phyloP scores from a whole-genome alignment of 2,797 vertebrate species.

The Silurus aristotelis region DNA sequence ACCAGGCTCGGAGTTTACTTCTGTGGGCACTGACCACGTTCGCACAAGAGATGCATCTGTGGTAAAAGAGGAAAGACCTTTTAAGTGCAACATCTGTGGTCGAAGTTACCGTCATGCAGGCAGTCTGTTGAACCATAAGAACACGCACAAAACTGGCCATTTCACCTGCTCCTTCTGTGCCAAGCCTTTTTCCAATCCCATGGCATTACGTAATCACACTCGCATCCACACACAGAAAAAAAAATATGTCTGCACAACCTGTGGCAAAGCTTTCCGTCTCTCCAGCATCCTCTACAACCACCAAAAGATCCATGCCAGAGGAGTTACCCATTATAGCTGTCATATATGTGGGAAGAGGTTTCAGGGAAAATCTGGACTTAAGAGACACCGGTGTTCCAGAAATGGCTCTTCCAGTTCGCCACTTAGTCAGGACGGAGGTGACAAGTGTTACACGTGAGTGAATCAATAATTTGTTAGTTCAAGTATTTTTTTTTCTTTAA shows the following conservation, averaged over 20 bases:
- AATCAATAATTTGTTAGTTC: neutral
- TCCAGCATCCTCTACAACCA: conserved; percentile 82
- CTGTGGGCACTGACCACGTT: neutral
- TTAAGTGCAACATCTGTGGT: conserved; percentile 79
- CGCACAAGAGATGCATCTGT: neutral
- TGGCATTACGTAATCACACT: conserved; percentile 80
- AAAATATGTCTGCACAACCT: conserved; percentile 77
- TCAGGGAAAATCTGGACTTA: conserved; percentile 76
- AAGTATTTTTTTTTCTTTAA: too few species aligned
- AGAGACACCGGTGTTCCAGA: conserved; percentile 74
- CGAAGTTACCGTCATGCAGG: conserved; percentile 82
- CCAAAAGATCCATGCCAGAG: conserved; percentile 75
- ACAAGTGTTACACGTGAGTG: conserved; percentile 80
- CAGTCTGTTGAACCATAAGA: conserved; percentile 83
- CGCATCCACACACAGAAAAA: conserved; percentile 81
- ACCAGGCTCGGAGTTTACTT: conserved; percentile 14
- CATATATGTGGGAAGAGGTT: conserved; percentile 81
- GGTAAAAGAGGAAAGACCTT: conserved; percentile 72
- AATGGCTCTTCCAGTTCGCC: conserved; percentile 57
- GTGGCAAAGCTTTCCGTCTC: conserved; percentile 81
- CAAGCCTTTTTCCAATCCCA: conserved; percentile 79
- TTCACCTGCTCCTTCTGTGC: conserved; percentile 80
- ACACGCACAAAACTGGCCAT: conserved; percentile 78
- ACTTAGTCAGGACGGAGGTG: conserved; percentile 62
- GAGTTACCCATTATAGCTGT: conserved; percentile 76